Evolutionary conservation across 2,113 vertebrate species (phyloP).

Genomic region (Antechinus flavipes): DNA sequence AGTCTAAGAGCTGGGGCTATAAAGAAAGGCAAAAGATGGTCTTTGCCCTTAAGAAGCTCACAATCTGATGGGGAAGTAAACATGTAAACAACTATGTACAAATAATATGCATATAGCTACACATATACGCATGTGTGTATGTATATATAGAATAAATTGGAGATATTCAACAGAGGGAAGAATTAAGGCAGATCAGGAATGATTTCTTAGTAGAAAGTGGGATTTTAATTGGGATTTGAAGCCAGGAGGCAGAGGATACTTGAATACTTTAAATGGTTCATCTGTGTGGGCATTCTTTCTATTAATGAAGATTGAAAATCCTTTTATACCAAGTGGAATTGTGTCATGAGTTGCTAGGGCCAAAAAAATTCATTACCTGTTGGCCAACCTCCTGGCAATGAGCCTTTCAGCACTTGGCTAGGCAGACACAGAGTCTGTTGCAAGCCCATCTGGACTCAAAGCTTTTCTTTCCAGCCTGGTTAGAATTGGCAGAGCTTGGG

Average conservation of each 20-base stretch:
- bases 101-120: too few species aligned
- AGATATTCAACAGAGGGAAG: not conserved
- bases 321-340: not conserved
- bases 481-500: not conserved
- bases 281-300: not conserved
- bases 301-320: not conserved
- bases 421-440: not conserved
- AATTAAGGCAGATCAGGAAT: not conserved
- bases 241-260: not conserved
- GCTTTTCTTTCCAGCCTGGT: not conserved
- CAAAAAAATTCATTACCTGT: not conserved
- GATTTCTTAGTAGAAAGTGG: not conserved
- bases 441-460: not conserved
- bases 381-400: not conserved
- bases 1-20: not conserved
- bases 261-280: not conserved
- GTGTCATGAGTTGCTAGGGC: not conserved
- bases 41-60: not conserved
- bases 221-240: not conserved
- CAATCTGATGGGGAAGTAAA: not conserved
- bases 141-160: not conserved
- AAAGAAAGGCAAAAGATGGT: not conserved
- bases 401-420: not conserved
- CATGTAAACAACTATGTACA: not conserved
- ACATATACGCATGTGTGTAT: too few species aligned